Evolutionary conservation across 2,113 vertebrate species (phyloP).

Genomic region (Thamnaconus septentrionalis): DNA sequence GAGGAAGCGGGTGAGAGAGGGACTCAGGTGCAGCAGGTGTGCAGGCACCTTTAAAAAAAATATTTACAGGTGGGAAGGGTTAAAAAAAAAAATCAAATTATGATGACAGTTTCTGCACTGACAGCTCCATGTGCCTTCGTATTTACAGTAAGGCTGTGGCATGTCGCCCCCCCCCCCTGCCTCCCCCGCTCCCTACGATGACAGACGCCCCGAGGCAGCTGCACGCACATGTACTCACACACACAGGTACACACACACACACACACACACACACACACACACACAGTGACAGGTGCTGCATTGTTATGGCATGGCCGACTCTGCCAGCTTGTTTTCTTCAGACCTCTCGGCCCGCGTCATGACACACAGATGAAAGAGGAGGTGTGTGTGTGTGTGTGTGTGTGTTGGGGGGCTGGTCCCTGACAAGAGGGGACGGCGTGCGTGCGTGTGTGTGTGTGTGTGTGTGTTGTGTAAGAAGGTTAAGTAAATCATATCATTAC

Average conservation of each 20-base stretch:
- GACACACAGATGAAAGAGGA: conserved; percentile 68
- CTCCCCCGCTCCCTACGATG: conserved; percentile 36
- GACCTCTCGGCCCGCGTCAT: conserved; percentile 64
- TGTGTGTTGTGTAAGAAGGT: conserved; percentile 32
- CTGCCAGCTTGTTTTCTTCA: conserved; percentile 66
- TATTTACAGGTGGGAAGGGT: too few relatives aligned
- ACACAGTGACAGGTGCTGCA: conserved; percentile 66
- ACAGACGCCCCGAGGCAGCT: conserved; percentile 60
- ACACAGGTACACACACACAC: conserved; percentile 37
- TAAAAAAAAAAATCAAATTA: too few relatives aligned
- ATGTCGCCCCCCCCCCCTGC: conserved; percentile 39
- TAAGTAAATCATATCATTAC: conserved; percentile 67
- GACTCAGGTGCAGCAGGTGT: too few relatives aligned
- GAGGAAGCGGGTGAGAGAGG: too few relatives aligned
- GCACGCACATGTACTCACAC: conserved; percentile 56
- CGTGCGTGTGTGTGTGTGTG: conserved; percentile 16
- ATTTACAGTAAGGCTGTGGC: conserved; percentile 53
- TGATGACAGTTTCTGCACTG: background rate
- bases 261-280: conserved; percentile 39
- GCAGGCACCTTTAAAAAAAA: too few relatives aligned
- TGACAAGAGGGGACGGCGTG: conserved; percentile 29
- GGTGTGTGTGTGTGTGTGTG: conserved; percentile 26
- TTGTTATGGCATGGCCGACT: conserved; percentile 68
- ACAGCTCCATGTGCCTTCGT: conserved; percentile 21
- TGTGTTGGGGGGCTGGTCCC: conserved; percentile 30